These are phyloP conservation scores for Mesoclemmys tuberculata DNA, from an alignment of 2,113 vertebrate species.

Conservation along the genomic window DNA sequence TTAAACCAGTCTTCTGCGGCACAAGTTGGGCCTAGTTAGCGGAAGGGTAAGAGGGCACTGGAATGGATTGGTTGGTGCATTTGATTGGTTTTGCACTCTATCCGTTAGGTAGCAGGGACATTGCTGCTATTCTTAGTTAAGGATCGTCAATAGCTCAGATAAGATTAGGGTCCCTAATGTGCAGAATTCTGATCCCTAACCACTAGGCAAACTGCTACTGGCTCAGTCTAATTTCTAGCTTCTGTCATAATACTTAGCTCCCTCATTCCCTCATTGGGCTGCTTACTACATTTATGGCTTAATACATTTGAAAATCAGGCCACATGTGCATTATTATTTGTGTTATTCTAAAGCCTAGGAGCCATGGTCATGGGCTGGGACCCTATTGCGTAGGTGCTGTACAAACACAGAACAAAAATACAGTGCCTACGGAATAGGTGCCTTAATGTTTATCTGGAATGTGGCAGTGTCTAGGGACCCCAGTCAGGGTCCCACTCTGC, in stretches of 20 bases:
- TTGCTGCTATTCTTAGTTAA: neutral
- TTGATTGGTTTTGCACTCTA: neutral
- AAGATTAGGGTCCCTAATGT: neutral
- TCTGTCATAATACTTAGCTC: neutral
- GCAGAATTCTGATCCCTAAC: neutral
- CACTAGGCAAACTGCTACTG: neutral
- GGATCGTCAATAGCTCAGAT: neutral
- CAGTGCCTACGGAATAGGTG: neutral
- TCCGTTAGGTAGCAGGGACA: neutral
- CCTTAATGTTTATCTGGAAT: neutral
- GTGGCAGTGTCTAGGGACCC: neutral
- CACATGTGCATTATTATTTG: neutral
- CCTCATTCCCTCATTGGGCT: neutral
- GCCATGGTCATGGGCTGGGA: neutral
- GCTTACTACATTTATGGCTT: neutral
- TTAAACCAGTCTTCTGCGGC: neutral
- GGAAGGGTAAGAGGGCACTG: rapidly evolving
- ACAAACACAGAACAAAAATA: neutral
- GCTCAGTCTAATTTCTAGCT: neutral
- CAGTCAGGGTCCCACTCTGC: neutral
- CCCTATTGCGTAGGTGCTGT: neutral
- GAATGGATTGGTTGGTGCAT: rapidly evolving
- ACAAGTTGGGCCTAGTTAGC: neutral
- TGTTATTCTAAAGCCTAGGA: neutral
- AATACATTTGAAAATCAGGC: neutral